These are phyloP conservation scores for Synergus gifuensis DNA, from an alignment of 2,888 invertebrate species.

Conservation along the genomic window DNA sequence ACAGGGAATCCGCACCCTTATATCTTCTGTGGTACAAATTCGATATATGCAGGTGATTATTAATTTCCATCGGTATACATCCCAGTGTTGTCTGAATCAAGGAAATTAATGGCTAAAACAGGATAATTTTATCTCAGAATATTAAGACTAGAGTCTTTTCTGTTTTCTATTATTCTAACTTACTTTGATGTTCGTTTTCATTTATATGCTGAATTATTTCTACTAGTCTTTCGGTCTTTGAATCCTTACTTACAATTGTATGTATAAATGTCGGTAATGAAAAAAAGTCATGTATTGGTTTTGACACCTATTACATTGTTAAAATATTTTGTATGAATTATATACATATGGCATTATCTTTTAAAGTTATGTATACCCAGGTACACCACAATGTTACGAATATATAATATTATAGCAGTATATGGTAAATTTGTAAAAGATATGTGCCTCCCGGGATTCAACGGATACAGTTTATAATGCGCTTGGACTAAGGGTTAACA, in stretches of 20 bases:
- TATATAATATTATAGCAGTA: no score
- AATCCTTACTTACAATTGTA: no score
- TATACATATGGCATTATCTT: neutral
- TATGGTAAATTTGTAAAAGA: constrained; percentile 70
- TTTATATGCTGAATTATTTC: no score
- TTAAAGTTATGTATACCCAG: neutral
- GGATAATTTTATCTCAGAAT: no score
- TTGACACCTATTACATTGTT: no score
- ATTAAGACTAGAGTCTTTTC: no score
- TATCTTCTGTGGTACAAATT: constrained; percentile 60
- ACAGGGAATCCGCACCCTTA: constrained; percentile 65
- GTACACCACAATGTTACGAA: neutral
- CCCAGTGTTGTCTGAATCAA: neutral
- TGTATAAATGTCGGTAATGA: no score
- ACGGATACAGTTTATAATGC: constrained; percentile 24
- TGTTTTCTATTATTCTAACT: no score
- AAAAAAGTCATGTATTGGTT: no score
- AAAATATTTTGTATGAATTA: neutral
- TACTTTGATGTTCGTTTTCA: no score
- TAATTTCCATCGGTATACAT: constrained; percentile 61
- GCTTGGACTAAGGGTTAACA: constrained; percentile 54
- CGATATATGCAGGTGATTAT: constrained; percentile 65
- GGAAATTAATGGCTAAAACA: no score
- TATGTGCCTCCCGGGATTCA: constrained; percentile 67
- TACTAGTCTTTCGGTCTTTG: no score